Evolutionary conservation across 2,113 vertebrate genomes (phyloP), one percentile per base, ranked within the genome.

Genomic region (Pangasianodon hypophthalmus): DNA sequence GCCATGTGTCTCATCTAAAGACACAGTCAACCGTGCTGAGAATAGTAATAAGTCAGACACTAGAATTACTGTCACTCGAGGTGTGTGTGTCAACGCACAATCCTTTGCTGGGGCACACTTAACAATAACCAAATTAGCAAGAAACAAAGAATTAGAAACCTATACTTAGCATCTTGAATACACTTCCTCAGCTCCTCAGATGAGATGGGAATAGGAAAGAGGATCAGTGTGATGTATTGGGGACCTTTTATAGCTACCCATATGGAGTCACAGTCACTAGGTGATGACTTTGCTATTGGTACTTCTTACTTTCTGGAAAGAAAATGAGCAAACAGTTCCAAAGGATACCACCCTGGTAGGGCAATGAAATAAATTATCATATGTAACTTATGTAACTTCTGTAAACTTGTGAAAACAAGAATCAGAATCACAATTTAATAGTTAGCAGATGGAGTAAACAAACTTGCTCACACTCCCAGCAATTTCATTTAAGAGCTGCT

Each of bases 91-190:
- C 52, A 83, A 37, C 14, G 81, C 82, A 46, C 56, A 84, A 62
- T 84, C 16, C 14, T 21, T 86, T 69, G 37, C 84, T 67, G 16
- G 62, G 44, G 84, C 26, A 85, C 29, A 19, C 62, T 67, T 67
- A 69, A 86, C 82, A 84, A 84, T 62, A 84, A 84, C 82, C 82
- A 84, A 84, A 84, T 84, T 62, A 84, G 82, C 56, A 84, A 62
- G 56, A 62, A 84, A 44, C 18, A 69, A 86, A 86, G 44, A 86
- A 86, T 50, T 67, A 52, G 3, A 52, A 7, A 11, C 7, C 62
- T 86, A 69, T 52, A 69, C 62, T 86, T 67, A 67, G 84, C 84
- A 64, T 64, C 41, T 67, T 46, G 18, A 64, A 67, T 67, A 50
- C 60, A 52, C 26, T 86, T 67, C 26, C 44, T 85, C 2, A 48